Evolutionary conservation across 2,888 invertebrate species (phyloP).

Genomic region (Catocala sponsa): DNA sequence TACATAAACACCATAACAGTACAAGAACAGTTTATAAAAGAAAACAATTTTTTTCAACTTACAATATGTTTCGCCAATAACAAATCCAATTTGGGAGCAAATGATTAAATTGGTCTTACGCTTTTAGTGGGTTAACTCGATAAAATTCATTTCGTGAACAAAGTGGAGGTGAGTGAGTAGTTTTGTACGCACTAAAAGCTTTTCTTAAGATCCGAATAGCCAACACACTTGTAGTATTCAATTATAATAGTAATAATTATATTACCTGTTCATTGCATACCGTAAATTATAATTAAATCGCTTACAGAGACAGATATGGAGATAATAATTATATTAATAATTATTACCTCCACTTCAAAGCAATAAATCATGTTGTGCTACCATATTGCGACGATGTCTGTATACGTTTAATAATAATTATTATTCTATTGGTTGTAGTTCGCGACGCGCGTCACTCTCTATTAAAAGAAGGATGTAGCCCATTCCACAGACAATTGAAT

Average conservation of each 20-base stretch:
- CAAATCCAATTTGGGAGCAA: conserved; percentile 58
- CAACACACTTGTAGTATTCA: conserved; percentile 63
- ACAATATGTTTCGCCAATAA: conserved; percentile 33
- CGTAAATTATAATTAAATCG: conserved; percentile 29
- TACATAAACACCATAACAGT: too few species aligned
- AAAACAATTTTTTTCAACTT: background rate
- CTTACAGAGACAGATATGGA: conserved; percentile 20
- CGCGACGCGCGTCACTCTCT: conserved; percentile 64
- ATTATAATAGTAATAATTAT: conserved; percentile 64
- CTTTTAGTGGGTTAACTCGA: conserved; percentile 70
- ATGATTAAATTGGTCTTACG: conserved; percentile 68
- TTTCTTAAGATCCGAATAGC: conserved; percentile 61
- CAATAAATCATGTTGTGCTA: background rate
- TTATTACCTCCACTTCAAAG: conserved; percentile 17
- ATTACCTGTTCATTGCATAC: conserved; percentile 46
- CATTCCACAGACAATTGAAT: conserved; percentile 71
- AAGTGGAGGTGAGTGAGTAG: conserved; percentile 67
- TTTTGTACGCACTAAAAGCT: conserved; percentile 74
- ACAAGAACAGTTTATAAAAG: too few species aligned
- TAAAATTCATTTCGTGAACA: conserved; percentile 71
- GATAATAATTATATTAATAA: too few species aligned
- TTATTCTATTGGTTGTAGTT: conserved; percentile 56
- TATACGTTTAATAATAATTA: conserved; percentile 30
- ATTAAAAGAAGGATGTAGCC: conserved; percentile 72
- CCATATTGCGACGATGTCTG: too few species aligned